Evolutionary conservation across 2,888 invertebrate species (phyloP), one percentile per base, ranked within the genome.

Genomic region (Eristalis tenax): DNA sequence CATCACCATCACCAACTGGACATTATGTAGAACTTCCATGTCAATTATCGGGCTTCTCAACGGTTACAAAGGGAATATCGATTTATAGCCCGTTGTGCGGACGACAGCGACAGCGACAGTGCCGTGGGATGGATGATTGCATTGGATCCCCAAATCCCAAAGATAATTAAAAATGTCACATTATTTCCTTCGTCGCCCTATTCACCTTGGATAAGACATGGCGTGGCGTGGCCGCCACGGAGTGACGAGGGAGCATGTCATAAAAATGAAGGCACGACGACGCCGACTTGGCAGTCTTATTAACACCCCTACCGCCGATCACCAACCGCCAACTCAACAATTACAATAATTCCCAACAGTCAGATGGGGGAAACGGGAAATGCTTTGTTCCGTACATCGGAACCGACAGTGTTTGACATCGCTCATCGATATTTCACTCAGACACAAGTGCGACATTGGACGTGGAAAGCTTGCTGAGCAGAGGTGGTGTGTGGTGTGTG

Each of bases 381-480:
- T 18, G 50, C 50, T 50, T 50, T 50, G 50, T 50, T 50, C 50
- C 50, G 50, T 18, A 50, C 18, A 38, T 13, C 13, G 13, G 38
- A 38, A 38, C 38, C 38, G 50, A 18, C 50, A 18, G 64, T 75
- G 81, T 75, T 81, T 70, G 75, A 75, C 81, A 81, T 38, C 69
- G 56, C 56, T 64, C 75, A 81, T 81, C 69, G 81, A 81, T 81
- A 75, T 81, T 81, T 65, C 57, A 75, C 65, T 28, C 69, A 59
- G 15, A 50, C 50, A 50, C 68, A 11, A 63, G 35, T 66, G 79
- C 69, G 35, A 68, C 73, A 75, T 23, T 26, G 38, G 78, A 56
- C 70, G 32, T 50, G 50, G 50, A 50, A 50, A 18, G 6, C 50
- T 50, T 2, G 50, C 50, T 8, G 6, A n/a, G 50, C 50, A 50